Conservation (phyloP, 2,113 vertebrate species). For the Brienomyrus brachyistius region DNA sequence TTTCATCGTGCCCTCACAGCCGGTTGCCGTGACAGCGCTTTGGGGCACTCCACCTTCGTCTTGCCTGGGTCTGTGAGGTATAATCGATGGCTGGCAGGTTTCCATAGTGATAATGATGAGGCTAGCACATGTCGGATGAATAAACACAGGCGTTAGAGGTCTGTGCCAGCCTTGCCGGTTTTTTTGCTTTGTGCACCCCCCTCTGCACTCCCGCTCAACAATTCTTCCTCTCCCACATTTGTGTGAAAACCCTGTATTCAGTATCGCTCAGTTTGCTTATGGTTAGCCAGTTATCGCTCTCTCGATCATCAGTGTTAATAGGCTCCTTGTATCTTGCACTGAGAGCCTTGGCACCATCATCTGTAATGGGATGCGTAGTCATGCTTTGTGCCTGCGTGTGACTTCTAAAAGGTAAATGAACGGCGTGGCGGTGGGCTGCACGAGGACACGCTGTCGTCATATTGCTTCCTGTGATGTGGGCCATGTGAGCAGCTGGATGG, state of each 20-base stretch:
- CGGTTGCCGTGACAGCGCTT: constrained; percentile 1
- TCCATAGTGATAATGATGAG: constrained; percentile 39
- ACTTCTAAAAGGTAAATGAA: neutral
- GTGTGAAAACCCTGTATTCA: neutral
- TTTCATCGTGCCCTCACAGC: constrained; percentile 30
- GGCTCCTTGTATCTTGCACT: neutral
- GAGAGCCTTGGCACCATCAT: neutral
- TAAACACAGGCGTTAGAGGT: neutral
- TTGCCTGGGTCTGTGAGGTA: constrained; percentile 26
- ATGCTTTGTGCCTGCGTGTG: neutral
- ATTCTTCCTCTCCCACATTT: neutral
- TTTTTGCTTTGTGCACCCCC: neutral
- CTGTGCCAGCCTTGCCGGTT: neutral
- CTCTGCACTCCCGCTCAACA: neutral
- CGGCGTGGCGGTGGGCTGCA: neutral
- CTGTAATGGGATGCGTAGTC: neutral
- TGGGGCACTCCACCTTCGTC: constrained; percentile 37
- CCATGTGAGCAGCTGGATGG: neutral
- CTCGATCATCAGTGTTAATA: neutral
- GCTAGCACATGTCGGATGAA: constrained; percentile 18
- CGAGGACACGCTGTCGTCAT: neutral
- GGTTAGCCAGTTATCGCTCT: neutral
- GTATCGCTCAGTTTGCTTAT: neutral
- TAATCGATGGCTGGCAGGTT: constrained; percentile 46
- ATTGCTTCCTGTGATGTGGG: neutral